Evolutionary conservation across 2,888 invertebrate species (phyloP), one percentile per base, ranked within the genome.

Genomic region (Drosophila helvetica): DNA sequence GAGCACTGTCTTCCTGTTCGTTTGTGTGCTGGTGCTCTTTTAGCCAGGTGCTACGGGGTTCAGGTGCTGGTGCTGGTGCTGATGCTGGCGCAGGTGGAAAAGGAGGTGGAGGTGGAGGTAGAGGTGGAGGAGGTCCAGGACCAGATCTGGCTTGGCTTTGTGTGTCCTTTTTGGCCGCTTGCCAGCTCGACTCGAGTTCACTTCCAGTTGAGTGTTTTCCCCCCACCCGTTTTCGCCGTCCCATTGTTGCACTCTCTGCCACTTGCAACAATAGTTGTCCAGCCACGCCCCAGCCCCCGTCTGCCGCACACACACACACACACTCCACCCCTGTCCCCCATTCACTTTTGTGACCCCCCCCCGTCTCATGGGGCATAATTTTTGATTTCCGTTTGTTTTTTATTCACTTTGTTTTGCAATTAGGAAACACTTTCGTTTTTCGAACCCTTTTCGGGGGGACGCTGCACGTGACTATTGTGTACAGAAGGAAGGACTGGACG

Each of bases 151-250:
- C 25, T 57, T 30, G 46, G 50, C 33, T 57, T 50, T 57, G 9
- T 51, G 15, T 57, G 54, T 55, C 48, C 59, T 75, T 47, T 43
- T 59, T 86, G 88, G 86, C 82, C 62, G 63, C 55, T 71, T 79
- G 88, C 86, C 85, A 87, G 70, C 46, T 50, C 54, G 64, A 66
- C 56, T 80, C 63, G 85, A 79, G 85, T 85, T 85, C 70, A 73
- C 79, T 85, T 77, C 75, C 77, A 74, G 77, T 79, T 79, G 82
- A 80, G 82, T 77, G 80, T 68, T 80, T 80, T 68, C 61, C 63
- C 70, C 22, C 50, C 30, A 46, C 25, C 19, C 53, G 59, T 22
- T 51, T 59, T 9, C 51, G 52, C 19, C 46, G 50, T 47, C 63
- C 17, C 45, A 55, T 56, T 66, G 66, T 66, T 59, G 61, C 62